Evolutionary conservation across 2,797 vertebrate genomes (phyloP).

Genomic region (Semotilus atromaculatus): DNA sequence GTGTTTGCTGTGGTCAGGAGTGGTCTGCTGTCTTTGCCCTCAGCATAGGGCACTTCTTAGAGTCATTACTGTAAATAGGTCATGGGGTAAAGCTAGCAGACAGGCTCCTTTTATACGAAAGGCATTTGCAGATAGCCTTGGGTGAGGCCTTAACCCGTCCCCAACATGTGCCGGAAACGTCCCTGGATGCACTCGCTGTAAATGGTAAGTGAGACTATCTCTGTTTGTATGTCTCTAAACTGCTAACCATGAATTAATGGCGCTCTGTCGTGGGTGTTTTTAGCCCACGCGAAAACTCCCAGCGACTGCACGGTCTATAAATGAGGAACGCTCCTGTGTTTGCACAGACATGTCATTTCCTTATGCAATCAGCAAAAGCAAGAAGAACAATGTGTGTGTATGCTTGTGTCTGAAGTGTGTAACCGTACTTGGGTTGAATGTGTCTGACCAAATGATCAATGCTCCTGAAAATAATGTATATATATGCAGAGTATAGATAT

Average conservation of each 20-base stretch:
- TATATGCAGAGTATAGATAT: too few species aligned
- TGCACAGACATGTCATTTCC: neutral
- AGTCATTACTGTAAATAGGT: slow-evolving; percentile 73
- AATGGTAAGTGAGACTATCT: neutral
- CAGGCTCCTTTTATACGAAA: slow-evolving; percentile 65
- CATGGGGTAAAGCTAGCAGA: slow-evolving; percentile 70
- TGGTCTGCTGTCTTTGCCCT: slow-evolving; percentile 22
- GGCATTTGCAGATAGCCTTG: slow-evolving; percentile 62
- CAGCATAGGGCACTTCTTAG: slow-evolving; percentile 54
- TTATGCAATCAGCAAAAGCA: slow-evolving; percentile 2
- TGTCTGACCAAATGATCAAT: neutral
- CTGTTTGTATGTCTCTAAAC: slow-evolving; percentile 20
- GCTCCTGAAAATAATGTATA: neutral
- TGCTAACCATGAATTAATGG: slow-evolving; percentile 36
- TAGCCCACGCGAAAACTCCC: slow-evolving; percentile 29
- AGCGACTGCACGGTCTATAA: neutral
- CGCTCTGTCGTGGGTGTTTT: neutral
- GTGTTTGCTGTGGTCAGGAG: slow-evolving; percentile 9
- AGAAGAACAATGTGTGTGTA: neutral
- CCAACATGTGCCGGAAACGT: slow-evolving; percentile 54
- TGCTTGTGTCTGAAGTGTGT: neutral
- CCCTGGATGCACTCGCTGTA: slow-evolving; percentile 55
- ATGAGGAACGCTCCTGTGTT: slow-evolving; percentile 5
- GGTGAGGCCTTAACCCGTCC: slow-evolving; percentile 65
- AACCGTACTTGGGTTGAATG: neutral